A percentile compares a stretch with the other conserved stretches of the same genome.
Conservation (phyloP, 2,113 vertebrate species). For the Grallaria varia region DNA sequence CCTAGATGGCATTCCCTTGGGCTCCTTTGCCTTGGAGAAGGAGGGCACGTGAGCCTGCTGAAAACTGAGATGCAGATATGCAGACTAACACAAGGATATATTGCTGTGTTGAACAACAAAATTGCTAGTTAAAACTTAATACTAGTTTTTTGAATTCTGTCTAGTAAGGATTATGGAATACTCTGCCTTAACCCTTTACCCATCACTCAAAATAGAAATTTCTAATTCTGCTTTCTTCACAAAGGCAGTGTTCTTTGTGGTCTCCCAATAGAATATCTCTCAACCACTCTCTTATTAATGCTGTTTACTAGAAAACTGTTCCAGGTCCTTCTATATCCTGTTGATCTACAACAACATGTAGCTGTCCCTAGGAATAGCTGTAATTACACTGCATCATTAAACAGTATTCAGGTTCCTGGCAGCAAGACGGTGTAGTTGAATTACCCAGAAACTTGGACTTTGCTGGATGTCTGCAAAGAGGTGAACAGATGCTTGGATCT, state of each 20-base stretch:
- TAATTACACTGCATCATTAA: not conserved
- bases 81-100: not conserved
- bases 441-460: not conserved
- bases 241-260: not conserved
- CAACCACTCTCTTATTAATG: not conserved
- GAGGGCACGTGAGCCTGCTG: rapidly evolving
- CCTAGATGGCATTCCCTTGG: not conserved
- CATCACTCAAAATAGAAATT: not conserved
- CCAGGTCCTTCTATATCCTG: not conserved
- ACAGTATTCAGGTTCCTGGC: not conserved
- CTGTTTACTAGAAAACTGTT: not conserved
- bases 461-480: not conserved
- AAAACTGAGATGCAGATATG: not conserved
- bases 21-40: not conserved
- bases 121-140: not conserved
- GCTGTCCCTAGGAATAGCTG: not conserved
- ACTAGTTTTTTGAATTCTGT: not conserved
- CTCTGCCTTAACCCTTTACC: not conserved
- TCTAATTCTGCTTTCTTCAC: not conserved
- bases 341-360: not conserved
- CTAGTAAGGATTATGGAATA: not conserved
- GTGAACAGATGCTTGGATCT: not conserved
- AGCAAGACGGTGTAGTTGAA: not conserved
- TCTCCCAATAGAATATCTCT: not conserved
- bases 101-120: not conserved